Evolutionary conservation across 1,140 invertebrate species (phyloP).

Genomic region (Tribolium madens): DNA sequence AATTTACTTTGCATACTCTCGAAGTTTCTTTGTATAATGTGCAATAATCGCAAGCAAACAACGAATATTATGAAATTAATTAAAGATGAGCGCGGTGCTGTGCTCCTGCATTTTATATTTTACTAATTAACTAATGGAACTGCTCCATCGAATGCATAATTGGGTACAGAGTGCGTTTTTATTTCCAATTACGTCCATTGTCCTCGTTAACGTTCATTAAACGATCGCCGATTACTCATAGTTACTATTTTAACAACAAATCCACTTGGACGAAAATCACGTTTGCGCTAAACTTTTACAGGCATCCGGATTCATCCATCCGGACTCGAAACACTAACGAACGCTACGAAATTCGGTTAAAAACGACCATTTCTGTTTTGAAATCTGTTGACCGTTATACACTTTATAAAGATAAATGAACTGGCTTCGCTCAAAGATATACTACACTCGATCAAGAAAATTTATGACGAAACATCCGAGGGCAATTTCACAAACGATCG

Average conservation of each 20-base stretch:
- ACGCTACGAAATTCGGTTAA: neutral
- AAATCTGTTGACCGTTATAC: slow-evolving; percentile 17
- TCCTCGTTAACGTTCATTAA: slow-evolving; percentile 52
- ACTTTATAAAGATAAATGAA: slow-evolving; percentile 19
- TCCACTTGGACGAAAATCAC: slow-evolving; percentile 19
- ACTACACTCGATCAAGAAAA: neutral
- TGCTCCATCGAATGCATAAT: slow-evolving; percentile 51
- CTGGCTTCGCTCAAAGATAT: neutral
- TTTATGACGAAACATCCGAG: slow-evolving; percentile 1
- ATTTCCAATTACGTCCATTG: slow-evolving; percentile 51
- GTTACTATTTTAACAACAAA: slow-evolving; percentile 17
- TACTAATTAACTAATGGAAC: slow-evolving; percentile 55
- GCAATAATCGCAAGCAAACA: slow-evolving; percentile 59
- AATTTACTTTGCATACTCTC: slow-evolving; percentile 65
- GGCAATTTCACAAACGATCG: neutral
- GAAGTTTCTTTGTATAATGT: slow-evolving; percentile 59
- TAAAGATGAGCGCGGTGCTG: slow-evolving; percentile 43
- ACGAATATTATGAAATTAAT: slow-evolving; percentile 53
- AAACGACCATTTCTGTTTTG: slow-evolving; percentile 2
- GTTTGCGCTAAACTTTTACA: slow-evolving; percentile 5
- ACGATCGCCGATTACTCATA: slow-evolving; percentile 28
- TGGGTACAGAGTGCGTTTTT: slow-evolving; percentile 47
- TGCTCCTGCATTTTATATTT: slow-evolving; percentile 51
- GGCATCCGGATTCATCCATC: neutral
- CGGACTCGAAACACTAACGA: slow-evolving; percentile 2